Conservation (phyloP, 2,113 vertebrate species). For the Tapirus terrestris region DNA sequence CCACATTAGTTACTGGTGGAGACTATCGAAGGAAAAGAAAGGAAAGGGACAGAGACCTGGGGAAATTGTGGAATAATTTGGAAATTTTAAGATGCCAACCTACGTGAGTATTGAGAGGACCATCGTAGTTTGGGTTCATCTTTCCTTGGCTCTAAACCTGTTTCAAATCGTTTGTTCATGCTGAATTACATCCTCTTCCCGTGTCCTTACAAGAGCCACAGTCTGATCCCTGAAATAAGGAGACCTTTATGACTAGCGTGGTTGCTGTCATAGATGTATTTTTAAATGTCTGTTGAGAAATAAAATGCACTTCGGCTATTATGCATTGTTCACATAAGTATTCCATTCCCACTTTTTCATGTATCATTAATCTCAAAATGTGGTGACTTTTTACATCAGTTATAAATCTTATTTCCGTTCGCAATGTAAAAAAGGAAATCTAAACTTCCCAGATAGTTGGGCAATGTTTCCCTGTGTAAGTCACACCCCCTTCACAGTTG, state of each 20-base stretch:
- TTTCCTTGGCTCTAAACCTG: neutral
- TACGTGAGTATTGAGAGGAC: neutral
- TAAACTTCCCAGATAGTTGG: constrained; percentile 74
- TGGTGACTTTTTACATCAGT: constrained; percentile 60
- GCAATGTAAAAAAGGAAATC: constrained; percentile 80
- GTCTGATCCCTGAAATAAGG: constrained; percentile 51
- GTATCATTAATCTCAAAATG: constrained; percentile 58
- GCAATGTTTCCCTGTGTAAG: constrained; percentile 87
- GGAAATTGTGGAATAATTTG: neutral
- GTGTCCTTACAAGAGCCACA: constrained; percentile 45
- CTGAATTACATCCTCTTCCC: constrained; percentile 41
- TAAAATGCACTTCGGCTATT: constrained; percentile 23
- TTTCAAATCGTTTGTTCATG: neutral
- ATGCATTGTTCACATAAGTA: neutral
- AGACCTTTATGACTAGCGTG: constrained; percentile 25
- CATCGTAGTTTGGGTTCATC: neutral
- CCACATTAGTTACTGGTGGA: neutral
- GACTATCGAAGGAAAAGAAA: neutral
- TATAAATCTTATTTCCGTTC: constrained; percentile 81
- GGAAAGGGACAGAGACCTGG: neutral
- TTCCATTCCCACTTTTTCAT: constrained; percentile 15
- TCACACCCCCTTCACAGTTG: constrained; percentile 86
- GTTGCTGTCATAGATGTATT: constrained; percentile 38
- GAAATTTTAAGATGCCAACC: neutral
- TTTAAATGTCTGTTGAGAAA: constrained; percentile 62